Conservation (phyloP, 2,113 vertebrate genomes). For the Brachyhypopomus occidentalis region DNA sequence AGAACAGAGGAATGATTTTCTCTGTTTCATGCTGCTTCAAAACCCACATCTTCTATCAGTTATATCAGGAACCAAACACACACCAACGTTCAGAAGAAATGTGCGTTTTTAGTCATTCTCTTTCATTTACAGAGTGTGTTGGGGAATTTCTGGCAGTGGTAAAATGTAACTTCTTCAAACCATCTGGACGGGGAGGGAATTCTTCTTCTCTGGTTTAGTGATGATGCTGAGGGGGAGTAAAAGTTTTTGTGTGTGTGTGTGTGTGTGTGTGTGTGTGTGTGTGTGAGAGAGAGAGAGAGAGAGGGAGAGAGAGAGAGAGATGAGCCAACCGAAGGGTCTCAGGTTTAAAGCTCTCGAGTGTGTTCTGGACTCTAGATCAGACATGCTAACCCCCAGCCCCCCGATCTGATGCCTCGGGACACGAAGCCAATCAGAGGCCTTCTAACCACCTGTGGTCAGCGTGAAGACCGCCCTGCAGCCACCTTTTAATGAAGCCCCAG, state of each 20-base stretch:
- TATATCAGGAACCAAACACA: not conserved
- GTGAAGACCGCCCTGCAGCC: conserved; percentile 91
- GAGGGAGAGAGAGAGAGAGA: not conserved
- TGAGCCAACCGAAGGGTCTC: conserved; percentile 25
- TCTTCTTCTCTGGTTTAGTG: conserved; percentile 6
- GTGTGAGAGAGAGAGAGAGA: conserved; percentile 24
- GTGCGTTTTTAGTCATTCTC: not conserved
- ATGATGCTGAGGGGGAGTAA: conserved; percentile 5
- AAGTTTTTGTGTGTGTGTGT: conserved; percentile 22
- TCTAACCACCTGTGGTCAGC: conserved; percentile 92
- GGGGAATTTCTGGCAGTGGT: not conserved
- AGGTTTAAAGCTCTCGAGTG: conserved; percentile 51
- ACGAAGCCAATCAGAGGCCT: conserved; percentile 75
- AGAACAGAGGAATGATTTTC: not conserved
- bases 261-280: conserved; percentile 46
- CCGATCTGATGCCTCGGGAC: conserved; percentile 44
- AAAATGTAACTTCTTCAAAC: conserved; percentile 5
- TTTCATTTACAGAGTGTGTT: not conserved
- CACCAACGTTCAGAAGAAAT: not conserved
- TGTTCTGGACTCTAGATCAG: conserved; percentile 51
- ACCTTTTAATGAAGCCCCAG: conserved; percentile 96
- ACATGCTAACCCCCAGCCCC: conserved; percentile 27
- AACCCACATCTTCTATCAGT: not conserved
- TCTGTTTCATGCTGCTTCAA: not conserved
- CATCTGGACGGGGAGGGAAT: conserved; percentile 20